Conservation (phyloP, 2,113 vertebrate species). For the Elgaria multicarinata region DNA sequence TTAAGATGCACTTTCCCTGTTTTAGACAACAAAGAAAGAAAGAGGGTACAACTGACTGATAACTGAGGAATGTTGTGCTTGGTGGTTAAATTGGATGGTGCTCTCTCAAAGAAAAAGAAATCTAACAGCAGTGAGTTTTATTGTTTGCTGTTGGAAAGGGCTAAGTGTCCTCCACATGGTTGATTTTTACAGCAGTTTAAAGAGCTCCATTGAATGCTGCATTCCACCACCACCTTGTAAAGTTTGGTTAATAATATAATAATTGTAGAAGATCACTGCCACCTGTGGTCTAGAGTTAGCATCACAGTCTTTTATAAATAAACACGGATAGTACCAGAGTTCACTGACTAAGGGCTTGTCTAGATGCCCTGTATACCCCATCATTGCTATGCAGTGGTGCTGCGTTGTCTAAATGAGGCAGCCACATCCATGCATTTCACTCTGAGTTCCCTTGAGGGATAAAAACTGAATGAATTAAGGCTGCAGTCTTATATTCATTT, state of each 20-base stretch:
- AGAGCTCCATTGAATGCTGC: slow-evolving; percentile 48
- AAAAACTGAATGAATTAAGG: too few species aligned
- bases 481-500: too few species aligned
- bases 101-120: not conserved
- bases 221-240: too few species aligned
- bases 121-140: not conserved
- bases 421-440: too few species aligned
- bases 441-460: too few species aligned
- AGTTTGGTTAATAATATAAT: slow-evolving; percentile 21
- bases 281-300: slow-evolving; percentile 63
- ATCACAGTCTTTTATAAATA: slow-evolving; percentile 23
- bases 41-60: not conserved
- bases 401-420: too few species aligned
- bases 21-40: not conserved
- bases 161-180: not conserved
- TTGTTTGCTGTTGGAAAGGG: not conserved
- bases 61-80: not conserved
- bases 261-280: slow-evolving; percentile 70
- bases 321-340: not conserved
- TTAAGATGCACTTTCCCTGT: not conserved
- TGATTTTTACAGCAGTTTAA: slow-evolving; percentile 16
- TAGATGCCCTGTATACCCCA: too few species aligned
- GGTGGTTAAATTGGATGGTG: not conserved
- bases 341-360: not conserved
- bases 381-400: too few species aligned